These are phyloP conservation scores for Amphimallon solstitiale DNA, from an alignment of 2,888 invertebrate species.

Conservation along the genomic window DNA sequence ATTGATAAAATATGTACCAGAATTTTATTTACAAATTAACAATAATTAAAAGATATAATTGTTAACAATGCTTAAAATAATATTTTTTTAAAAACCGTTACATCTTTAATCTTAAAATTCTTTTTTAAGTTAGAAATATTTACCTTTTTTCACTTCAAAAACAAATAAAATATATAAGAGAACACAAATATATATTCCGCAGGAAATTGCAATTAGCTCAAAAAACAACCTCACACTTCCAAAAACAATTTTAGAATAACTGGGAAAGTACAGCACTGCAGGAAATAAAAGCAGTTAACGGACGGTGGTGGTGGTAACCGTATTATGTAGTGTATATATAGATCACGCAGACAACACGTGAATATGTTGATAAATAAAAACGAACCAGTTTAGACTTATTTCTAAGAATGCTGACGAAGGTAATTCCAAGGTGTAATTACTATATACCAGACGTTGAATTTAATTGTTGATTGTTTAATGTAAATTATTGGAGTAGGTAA, in stretches of 20 bases:
- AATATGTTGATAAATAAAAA: slow-evolving; percentile 20
- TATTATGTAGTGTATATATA: slow-evolving; percentile 9
- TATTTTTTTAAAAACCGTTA: background rate
- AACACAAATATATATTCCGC: background rate
- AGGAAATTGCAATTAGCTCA: background rate
- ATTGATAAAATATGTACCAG: too few species aligned
- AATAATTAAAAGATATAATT: too few species aligned
- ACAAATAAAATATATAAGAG: background rate
- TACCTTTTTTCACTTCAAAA: background rate
- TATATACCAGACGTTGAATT: background rate
- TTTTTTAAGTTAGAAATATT: slow-evolving; percentile 5
- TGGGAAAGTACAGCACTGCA: slow-evolving; percentile 17
- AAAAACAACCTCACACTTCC: background rate
- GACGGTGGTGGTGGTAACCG: slow-evolving; percentile 4
- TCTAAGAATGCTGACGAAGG: background rate
- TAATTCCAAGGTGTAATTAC: slow-evolving; percentile 2
- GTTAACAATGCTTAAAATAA: too few species aligned
- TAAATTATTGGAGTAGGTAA: too few species aligned
- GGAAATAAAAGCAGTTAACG: slow-evolving; percentile 18
- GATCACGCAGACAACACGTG: slow-evolving; percentile 22
- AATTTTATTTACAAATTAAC: too few species aligned
- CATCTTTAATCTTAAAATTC: background rate
- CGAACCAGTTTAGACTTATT: background rate
- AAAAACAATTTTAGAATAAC: slow-evolving; percentile 8
- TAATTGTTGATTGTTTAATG: background rate